These are phyloP conservation scores for Anas platyrhynchos DNA, from an alignment of 2,113 vertebrate species.

Conservation along the genomic window DNA sequence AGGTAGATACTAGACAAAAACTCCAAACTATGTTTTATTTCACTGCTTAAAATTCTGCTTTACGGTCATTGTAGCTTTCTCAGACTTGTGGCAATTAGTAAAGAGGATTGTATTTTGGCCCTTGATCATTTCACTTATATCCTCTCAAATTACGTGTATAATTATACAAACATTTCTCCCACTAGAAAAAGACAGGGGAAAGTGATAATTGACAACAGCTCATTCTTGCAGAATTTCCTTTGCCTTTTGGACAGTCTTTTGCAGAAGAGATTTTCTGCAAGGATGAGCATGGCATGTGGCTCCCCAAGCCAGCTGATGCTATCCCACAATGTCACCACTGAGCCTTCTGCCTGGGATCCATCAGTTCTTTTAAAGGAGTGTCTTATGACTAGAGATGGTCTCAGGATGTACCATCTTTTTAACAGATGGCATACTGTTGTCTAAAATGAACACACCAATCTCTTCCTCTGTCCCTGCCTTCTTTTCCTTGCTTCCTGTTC, in stretches of 20 bases:
- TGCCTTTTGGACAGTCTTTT: neutral
- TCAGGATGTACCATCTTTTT: neutral
- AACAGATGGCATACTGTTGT: constrained; percentile 6
- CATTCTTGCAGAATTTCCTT: neutral
- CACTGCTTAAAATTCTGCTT: neutral
- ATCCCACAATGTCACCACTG: neutral
- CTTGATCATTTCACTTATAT: neutral
- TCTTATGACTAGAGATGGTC: neutral
- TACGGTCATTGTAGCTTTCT: neutral
- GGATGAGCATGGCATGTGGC: neutral
- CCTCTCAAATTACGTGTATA: no score
- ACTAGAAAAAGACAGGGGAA: neutral
- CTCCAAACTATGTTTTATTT: neutral
- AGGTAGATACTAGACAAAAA: neutral
- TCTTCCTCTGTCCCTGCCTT: neutral
- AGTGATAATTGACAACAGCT: neutral
- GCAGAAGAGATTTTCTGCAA: neutral
- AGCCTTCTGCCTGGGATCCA: neutral
- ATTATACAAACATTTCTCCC: neutral
- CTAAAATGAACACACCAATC: neutral
- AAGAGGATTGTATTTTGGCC: neutral
- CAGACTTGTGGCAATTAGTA: neutral
- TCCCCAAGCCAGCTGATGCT: neutral
- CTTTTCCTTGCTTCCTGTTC: neutral
- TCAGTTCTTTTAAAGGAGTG: neutral